These are phyloP conservation scores for Phrynocephalus versicolor DNA, from an alignment of 2,113 vertebrate species.

Conservation along the genomic window DNA sequence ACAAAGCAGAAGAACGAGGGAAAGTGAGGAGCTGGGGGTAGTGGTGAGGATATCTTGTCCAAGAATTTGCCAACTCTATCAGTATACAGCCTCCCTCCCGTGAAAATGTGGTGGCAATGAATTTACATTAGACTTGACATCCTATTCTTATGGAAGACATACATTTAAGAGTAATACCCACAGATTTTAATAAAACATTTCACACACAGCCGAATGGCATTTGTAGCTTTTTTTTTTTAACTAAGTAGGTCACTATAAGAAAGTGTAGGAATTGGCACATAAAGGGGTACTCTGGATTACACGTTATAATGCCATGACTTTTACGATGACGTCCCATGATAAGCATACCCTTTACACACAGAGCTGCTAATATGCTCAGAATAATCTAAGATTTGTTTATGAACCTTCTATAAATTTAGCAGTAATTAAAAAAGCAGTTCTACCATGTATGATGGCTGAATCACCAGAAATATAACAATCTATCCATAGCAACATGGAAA, in stretches of 20 bases:
- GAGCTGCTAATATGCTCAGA: constrained; percentile 29
- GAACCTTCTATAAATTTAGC: constrained; percentile 31
- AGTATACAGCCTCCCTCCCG: neutral
- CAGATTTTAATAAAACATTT: neutral
- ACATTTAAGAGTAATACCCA: neutral
- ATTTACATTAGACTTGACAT: neutral
- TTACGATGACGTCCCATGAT: constrained; percentile 24
- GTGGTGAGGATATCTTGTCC: neutral
- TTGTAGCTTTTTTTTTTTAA: neutral
- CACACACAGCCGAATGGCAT: constrained; percentile 1
- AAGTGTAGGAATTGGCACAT: constrained; percentile 24
- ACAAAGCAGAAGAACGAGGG: neutral
- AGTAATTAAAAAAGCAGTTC: constrained; percentile 31
- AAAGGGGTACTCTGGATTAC: constrained; percentile 31
- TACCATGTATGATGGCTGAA: constrained; percentile 25
- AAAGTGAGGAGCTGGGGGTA: too few relatives aligned
- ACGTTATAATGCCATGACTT: constrained; percentile 13
- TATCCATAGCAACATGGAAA: constrained; percentile 28
- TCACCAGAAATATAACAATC: constrained; percentile 20
- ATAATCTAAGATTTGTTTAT: constrained; percentile 31
- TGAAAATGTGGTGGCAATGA: neutral
- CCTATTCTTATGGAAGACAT: neutral
- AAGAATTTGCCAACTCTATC: neutral
- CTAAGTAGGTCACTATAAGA: constrained; percentile 10
- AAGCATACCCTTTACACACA: constrained; percentile 15